Evolutionary conservation across 2,113 vertebrate genomes (phyloP).

Genomic region (Oreotrochilus melanogaster): DNA sequence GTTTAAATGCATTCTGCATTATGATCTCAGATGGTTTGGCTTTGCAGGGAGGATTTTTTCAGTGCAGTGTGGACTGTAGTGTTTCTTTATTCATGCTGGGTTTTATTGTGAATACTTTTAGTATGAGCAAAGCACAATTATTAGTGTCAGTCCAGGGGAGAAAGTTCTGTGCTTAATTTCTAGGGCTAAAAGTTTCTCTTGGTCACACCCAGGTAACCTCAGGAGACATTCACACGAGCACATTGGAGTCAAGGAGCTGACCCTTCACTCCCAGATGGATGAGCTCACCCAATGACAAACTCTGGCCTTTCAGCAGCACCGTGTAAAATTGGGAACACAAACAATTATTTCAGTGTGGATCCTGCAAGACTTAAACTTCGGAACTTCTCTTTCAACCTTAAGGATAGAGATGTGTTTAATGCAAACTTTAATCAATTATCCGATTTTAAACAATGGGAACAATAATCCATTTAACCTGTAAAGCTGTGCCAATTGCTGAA

Average conservation of each 20-base stretch:
- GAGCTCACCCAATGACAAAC: neutral
- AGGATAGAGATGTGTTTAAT: too few species aligned
- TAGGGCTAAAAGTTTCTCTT: neutral
- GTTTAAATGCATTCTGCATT: neutral
- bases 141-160: neutral
- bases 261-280: neutral
- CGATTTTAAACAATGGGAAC: neutral
- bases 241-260: accelerated
- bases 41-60: neutral
- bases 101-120: neutral
- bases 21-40: neutral
- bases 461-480: neutral
- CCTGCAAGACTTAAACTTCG: neutral
- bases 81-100: neutral
- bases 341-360: neutral
- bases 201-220: neutral
- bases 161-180: neutral
- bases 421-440: neutral
- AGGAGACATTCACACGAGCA: accelerated
- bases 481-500: neutral
- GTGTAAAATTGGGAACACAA: accelerated
- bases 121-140: neutral
- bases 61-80: neutral
- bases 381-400: too few species aligned
- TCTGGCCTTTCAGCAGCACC: neutral